These are phyloP conservation scores for Colinus virginianus DNA, from an alignment of 2,113 vertebrate genomes.

Conservation along the genomic window DNA sequence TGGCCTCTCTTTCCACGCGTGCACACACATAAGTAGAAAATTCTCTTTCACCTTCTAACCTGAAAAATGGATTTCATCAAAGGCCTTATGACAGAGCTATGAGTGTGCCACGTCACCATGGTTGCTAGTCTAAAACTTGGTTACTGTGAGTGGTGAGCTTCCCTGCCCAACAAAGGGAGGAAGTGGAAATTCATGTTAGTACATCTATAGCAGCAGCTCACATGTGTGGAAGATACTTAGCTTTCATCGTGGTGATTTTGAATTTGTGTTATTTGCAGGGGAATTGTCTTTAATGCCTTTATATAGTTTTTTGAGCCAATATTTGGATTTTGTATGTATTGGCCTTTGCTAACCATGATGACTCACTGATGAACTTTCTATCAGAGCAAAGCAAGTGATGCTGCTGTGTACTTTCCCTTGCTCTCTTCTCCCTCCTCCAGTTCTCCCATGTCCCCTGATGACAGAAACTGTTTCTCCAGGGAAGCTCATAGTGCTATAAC, in stretches of 20 bases:
- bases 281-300: not conserved
- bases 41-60: not conserved
- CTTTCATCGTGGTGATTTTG: not conserved
- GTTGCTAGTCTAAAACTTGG: not conserved
- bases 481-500: conserved; percentile 8
- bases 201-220: not conserved
- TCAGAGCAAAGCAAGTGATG: not conserved
- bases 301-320: not conserved
- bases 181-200: not conserved
- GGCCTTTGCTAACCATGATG: not conserved
- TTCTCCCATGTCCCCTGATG: not conserved
- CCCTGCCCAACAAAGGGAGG: not conserved
- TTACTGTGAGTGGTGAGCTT: not conserved
- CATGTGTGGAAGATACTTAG: not conserved
- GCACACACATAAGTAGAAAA: not conserved
- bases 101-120: rapidly evolving
- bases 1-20: not conserved
- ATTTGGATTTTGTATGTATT: not conserved
- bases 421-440: not conserved
- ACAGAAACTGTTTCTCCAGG: conserved; percentile 14
- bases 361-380: not conserved
- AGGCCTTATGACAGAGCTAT: not conserved
- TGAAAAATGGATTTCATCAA: not conserved
- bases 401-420: not conserved
- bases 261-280: not conserved